phyloP scores from a whole-genome alignment of 2,113 vertebrate genomes.

The Coptodon rendalli region DNA sequence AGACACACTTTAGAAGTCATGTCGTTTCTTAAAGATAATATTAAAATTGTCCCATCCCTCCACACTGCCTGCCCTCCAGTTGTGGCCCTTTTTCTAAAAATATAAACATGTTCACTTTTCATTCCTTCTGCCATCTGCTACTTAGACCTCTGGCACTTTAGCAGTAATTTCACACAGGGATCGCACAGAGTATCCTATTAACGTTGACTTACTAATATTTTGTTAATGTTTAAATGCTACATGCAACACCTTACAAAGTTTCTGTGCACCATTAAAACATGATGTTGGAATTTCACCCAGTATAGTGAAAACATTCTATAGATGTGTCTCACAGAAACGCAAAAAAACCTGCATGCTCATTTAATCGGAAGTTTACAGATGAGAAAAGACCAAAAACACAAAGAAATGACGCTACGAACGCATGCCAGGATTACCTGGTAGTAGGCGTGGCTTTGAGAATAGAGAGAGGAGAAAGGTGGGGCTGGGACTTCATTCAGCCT shows the following conservation, averaged over 20 bases:
- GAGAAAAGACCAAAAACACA: not conserved
- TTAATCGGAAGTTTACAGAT: not conserved
- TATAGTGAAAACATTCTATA: not conserved
- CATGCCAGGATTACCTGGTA: constrained; percentile 62
- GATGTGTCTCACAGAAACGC: not conserved
- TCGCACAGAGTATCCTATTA: not conserved
- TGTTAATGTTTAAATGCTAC: not conserved
- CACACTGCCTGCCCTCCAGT: not conserved
- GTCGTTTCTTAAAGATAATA: not conserved
- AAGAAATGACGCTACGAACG: not conserved
- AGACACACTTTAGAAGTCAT: not conserved
- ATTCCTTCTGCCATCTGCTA: constrained; percentile 11
- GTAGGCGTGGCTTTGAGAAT: constrained; percentile 56
- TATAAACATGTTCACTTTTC: not conserved
- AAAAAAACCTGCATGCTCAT: not conserved
- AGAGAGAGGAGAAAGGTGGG: constrained; percentile 62
- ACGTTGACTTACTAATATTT: not conserved
- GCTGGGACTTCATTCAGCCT: constrained; percentile 43
- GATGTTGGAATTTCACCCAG: not conserved
- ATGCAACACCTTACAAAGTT: not conserved
- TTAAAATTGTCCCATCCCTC: not conserved
- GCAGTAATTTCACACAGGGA: not conserved
- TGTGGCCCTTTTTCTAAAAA: not conserved
- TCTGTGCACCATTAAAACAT: not conserved
- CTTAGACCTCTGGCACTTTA: not conserved